Percentiles rank a stretch among this genome's conserved stretches.
phyloP scores from a whole-genome alignment of 2,888 invertebrate genomes.

The Phania funesta region DNA sequence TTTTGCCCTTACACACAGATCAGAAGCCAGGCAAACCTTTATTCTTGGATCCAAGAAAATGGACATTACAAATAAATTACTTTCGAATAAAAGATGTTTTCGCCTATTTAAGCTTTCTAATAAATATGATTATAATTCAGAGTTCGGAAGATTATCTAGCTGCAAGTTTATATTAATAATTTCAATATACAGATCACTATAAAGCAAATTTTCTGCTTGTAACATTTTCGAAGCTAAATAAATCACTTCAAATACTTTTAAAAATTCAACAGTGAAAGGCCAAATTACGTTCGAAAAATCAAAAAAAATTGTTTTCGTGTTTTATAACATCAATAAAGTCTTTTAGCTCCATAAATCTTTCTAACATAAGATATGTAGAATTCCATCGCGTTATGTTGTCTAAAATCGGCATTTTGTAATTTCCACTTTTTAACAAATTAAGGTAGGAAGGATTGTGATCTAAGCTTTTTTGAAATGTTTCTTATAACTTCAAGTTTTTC shows the following conservation, averaged over 20 bases:
- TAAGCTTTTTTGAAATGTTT: constrained; percentile 45
- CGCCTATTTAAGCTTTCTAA: constrained; percentile 4
- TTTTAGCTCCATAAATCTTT: constrained; percentile 24
- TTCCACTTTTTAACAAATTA: constrained; percentile 29
- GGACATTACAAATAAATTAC: constrained; percentile 39
- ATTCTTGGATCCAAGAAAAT: constrained; percentile 44
- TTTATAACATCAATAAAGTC: constrained; percentile 20
- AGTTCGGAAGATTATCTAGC: constrained; percentile 12
- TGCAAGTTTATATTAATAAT: neutral
- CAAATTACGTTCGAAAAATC: neutral
- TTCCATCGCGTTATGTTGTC: constrained; percentile 37
- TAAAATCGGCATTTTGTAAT: constrained; percentile 46
- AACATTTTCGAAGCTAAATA: constrained; percentile 35
- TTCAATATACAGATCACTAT: constrained; percentile 44
- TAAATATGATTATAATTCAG: neutral
- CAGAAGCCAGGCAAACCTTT: constrained; percentile 18
- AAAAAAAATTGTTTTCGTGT: constrained; percentile 7
- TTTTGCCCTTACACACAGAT: constrained; percentile 26
- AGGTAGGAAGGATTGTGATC: constrained; percentile 39
- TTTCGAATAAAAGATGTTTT: constrained; percentile 13
- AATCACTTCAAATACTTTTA: constrained; percentile 24
- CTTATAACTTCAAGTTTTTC: constrained; percentile 28
- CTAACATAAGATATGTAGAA: constrained; percentile 47
- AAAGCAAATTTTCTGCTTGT: constrained; percentile 33
- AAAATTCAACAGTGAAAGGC: constrained; percentile 13